phyloP scores from a whole-genome alignment of 2,888 invertebrate species.

The Hydriomena furcata region DNA sequence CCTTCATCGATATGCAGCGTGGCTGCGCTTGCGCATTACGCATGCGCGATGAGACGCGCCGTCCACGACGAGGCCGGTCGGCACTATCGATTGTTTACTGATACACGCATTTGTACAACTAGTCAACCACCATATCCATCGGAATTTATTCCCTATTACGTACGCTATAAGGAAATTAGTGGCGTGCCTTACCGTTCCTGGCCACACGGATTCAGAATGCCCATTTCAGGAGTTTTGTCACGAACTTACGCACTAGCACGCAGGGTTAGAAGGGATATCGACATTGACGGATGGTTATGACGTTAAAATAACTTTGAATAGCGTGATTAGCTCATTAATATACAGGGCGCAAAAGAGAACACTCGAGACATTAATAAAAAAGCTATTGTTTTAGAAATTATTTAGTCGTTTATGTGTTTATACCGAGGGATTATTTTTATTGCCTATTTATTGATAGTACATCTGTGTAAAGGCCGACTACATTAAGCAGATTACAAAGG shows the following conservation, averaged over 20 bases:
- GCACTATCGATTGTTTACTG: slow-evolving; percentile 75
- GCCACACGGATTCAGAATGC: slow-evolving; percentile 66
- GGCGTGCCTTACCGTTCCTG: slow-evolving; percentile 41
- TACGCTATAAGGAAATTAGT: slow-evolving; percentile 45
- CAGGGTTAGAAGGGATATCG: slow-evolving; percentile 70
- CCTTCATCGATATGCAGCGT: slow-evolving; percentile 71
- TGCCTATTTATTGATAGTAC: neutral
- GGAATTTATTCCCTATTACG: slow-evolving; percentile 56
- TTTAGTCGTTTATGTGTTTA: slow-evolving; percentile 50
- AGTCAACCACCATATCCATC: slow-evolving; percentile 51
- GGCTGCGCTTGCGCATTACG: slow-evolving; percentile 66
- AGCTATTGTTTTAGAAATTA: slow-evolving; percentile 56
- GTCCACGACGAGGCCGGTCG: slow-evolving; percentile 47
- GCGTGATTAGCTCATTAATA: slow-evolving; percentile 76
- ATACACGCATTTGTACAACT: slow-evolving; percentile 53
- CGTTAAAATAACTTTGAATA: slow-evolving; percentile 81
- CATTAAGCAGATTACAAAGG: too few relatives aligned
- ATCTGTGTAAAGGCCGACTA: too few relatives aligned
- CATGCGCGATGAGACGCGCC: slow-evolving; percentile 66
- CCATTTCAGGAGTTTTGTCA: slow-evolving; percentile 78
- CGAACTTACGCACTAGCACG: slow-evolving; percentile 66
- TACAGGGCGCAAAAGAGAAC: slow-evolving; percentile 60
- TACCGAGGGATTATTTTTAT: slow-evolving; percentile 25
- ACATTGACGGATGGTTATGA: slow-evolving; percentile 77
- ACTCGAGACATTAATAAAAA: slow-evolving; percentile 57